Conservation (phyloP, 2,797 vertebrate genomes). For the Cirrhinus molitorella region DNA sequence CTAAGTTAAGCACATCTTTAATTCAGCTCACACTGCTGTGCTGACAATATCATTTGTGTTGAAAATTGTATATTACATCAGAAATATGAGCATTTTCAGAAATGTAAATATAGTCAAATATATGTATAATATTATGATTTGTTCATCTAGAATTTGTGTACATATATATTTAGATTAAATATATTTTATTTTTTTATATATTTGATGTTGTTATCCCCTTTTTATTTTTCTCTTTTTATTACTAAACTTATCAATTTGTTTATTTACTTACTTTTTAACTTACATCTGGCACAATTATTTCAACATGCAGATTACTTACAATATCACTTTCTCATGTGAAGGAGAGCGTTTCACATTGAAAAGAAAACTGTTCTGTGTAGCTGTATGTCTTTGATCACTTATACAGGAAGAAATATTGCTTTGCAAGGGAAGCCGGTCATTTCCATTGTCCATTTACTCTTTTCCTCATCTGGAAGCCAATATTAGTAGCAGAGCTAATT, state of each 20-base stretch:
- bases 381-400: not conserved
- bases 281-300: not conserved
- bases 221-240: not conserved
- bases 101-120: not conserved
- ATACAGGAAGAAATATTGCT: conserved; percentile 62
- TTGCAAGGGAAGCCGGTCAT: conserved; percentile 48
- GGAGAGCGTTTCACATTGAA: not conserved
- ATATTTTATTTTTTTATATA: not conserved
- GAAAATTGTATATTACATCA: not conserved
- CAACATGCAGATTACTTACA: not conserved
- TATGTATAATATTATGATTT: not conserved
- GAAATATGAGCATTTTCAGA: not conserved
- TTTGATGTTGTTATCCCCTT: not conserved
- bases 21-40: not conserved
- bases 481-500: conserved; percentile 39
- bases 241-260: not conserved
- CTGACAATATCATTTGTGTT: not conserved
- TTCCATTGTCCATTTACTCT: conserved; percentile 37
- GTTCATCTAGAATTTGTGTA: not conserved
- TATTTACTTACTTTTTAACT: not conserved
- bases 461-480: conserved; percentile 41
- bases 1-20: not conserved
- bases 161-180: not conserved
- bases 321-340: conserved; percentile 11
- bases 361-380: conserved; percentile 9